phyloP scores from a whole-genome alignment of 2,113 vertebrate species.

The Struthio camelus region DNA sequence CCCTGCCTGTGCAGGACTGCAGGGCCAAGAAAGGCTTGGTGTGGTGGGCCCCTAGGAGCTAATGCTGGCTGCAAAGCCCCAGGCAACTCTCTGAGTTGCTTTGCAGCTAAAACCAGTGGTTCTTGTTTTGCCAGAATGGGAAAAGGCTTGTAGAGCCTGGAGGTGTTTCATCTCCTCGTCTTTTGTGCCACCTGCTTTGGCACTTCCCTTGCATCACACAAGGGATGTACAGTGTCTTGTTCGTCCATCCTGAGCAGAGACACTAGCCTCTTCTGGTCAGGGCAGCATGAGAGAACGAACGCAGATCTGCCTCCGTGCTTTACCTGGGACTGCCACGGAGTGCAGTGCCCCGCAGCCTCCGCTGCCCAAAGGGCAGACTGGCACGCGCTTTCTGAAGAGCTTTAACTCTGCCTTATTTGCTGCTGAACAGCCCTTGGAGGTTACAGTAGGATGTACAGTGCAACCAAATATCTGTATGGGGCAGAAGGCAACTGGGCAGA shows the following conservation, averaged over 20 bases:
- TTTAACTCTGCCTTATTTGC: not conserved
- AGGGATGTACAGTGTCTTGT: not conserved
- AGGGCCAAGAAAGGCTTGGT: not conserved
- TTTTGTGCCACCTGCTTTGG: not conserved
- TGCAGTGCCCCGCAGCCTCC: not conserved
- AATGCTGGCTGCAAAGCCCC: not conserved
- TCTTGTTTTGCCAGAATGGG: not conserved
- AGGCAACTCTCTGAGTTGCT: not conserved
- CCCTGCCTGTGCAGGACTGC: not conserved
- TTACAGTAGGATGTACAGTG: not conserved
- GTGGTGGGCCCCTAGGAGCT: conserved; percentile 20
- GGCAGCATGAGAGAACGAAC: not conserved
- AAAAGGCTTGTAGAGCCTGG: not conserved
- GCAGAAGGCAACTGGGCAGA: not conserved
- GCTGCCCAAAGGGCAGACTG: not conserved
- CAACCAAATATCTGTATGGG: not conserved
- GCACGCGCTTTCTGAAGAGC: not conserved
- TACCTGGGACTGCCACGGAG: not conserved
- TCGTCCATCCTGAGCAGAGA: not conserved
- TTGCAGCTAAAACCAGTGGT: not conserved
- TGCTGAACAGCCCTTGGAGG: not conserved
- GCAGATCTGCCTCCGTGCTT: not conserved
- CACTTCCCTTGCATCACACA: not conserved
- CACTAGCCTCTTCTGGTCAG: not conserved
- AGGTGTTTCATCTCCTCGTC: not conserved